phyloP scores from a whole-genome alignment of 2,113 vertebrate species.

The Xiphias gladius region DNA sequence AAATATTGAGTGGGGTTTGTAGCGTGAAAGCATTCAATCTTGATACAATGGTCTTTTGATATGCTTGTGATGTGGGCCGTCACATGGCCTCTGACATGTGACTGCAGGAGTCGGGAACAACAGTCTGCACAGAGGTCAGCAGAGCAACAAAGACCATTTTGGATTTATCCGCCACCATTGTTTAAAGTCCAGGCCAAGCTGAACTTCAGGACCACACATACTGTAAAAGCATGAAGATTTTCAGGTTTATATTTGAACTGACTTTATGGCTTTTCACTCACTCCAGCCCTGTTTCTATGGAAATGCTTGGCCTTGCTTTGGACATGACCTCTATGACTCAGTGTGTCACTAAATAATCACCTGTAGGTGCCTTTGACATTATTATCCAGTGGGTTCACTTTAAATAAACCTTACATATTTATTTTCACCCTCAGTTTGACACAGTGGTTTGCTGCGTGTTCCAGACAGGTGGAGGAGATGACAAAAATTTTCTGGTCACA shows the following conservation, averaged over 20 bases:
- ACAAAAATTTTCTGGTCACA: background rate
- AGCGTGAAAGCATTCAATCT: conserved; percentile 56
- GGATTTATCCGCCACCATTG: conserved; percentile 55
- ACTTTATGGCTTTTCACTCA: conserved; percentile 11
- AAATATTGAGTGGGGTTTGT: conserved; percentile 42
- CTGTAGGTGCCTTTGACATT: conserved; percentile 1
- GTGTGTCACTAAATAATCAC: conserved; percentile 13
- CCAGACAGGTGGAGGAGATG: background rate
- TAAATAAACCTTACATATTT: conserved; percentile 22
- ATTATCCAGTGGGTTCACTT: conserved; percentile 1
- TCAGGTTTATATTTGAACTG: conserved; percentile 12
- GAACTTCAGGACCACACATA: conserved; percentile 51
- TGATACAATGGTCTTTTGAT: conserved; percentile 79
- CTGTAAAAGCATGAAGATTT: conserved; percentile 18
- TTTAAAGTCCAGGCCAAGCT: conserved; percentile 33
- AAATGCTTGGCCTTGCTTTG: conserved; percentile 8
- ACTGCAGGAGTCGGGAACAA: conserved; percentile 66
- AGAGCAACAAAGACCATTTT: conserved; percentile 50
- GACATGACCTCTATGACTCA: conserved; percentile 36
- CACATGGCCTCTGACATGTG: conserved; percentile 81
- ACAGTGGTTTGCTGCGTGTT: conserved; percentile 2
- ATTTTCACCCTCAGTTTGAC: background rate
- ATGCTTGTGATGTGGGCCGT: conserved; percentile 68
- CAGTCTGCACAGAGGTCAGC: conserved; percentile 62
- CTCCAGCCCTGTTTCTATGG: conserved; percentile 20